Conservation (phyloP, 1,140 invertebrate species). For the Micrasema longulum region DNA sequence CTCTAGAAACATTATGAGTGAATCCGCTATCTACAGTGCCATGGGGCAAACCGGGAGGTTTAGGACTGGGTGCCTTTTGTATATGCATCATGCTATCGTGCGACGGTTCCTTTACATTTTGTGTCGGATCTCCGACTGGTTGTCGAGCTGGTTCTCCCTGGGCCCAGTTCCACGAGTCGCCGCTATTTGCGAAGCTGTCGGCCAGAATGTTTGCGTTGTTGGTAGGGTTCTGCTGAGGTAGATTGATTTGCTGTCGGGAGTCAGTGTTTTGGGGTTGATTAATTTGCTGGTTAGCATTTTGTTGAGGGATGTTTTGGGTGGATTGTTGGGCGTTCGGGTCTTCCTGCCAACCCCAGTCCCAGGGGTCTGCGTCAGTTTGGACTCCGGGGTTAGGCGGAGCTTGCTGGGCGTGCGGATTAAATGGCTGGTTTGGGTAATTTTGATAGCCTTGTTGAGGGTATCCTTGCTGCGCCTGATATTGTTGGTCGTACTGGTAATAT, state of each 20-base stretch:
- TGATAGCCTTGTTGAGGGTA: conserved; percentile 56
- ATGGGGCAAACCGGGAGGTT: neutral
- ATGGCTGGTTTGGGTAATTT: conserved; percentile 55
- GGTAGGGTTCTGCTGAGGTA: conserved; percentile 29
- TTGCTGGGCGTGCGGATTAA: conserved; percentile 2
- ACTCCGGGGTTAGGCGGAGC: neutral
- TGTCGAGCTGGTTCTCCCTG: conserved; percentile 59
- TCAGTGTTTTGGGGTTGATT: neutral
- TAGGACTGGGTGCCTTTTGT: conserved; percentile 29
- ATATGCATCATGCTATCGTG: conserved; percentile 15
- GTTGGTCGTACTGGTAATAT: conserved; percentile 48
- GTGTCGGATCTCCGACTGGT: conserved; percentile 33
- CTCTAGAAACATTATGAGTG: neutral
- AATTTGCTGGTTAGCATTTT: conserved; percentile 15
- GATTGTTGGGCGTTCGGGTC: conserved; percentile 57
- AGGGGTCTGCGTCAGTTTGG: conserved; percentile 59
- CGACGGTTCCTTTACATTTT: conserved; percentile 36
- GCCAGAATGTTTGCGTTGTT: conserved; percentile 65
- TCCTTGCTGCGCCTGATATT: conserved; percentile 58
- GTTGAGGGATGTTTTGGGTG: conserved; percentile 12
- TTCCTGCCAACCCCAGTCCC: conserved; percentile 67
- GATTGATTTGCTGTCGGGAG: neutral
- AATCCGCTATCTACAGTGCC: neutral
- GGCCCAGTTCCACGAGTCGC: conserved; percentile 65
- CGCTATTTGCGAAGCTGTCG: conserved; percentile 62